Percentiles rank a stretch among this genome's conserved stretches.
These are phyloP conservation scores for Asarcornis scutulata DNA, from an alignment of 2,113 vertebrate genomes.

Conservation along the genomic window DNA sequence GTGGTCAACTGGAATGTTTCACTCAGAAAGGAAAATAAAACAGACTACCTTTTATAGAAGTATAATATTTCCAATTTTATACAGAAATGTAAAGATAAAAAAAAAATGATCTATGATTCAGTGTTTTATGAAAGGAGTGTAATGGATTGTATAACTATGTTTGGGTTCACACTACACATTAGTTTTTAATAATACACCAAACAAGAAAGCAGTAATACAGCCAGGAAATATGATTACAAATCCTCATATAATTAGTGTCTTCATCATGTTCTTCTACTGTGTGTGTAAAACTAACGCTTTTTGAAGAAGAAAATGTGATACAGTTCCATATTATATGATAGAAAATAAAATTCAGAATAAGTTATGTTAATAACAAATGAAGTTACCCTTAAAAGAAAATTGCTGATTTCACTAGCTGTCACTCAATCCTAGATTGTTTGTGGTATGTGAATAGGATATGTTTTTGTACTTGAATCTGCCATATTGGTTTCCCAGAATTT, in stretches of 20 bases:
- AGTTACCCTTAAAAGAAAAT: not conserved
- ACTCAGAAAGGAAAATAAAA: not conserved
- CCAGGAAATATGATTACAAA: not conserved
- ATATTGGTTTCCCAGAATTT: not conserved
- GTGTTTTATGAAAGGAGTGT: not conserved
- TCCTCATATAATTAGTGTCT: not conserved
- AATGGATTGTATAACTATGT: not conserved
- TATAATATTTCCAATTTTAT: not conserved
- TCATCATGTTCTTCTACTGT: not conserved
- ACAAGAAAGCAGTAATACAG: not conserved
- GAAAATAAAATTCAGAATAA: not conserved
- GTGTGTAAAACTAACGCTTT: not conserved
- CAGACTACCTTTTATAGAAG: not conserved
- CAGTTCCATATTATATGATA: not conserved
- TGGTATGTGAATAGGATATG: not conserved
- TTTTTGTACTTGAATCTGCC: not conserved
- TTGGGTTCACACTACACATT: not conserved
- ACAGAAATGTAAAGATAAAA: not conserved
- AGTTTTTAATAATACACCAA: not conserved
- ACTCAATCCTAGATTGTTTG: not conserved
- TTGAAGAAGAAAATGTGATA: not conserved
- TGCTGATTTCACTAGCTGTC: not conserved
- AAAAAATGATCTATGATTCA: not conserved
- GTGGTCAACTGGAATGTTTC: not conserved
- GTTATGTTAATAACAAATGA: not conserved